Evolutionary conservation across 2,888 invertebrate genomes (phyloP).

Genomic region (Hydriomena furcata): DNA sequence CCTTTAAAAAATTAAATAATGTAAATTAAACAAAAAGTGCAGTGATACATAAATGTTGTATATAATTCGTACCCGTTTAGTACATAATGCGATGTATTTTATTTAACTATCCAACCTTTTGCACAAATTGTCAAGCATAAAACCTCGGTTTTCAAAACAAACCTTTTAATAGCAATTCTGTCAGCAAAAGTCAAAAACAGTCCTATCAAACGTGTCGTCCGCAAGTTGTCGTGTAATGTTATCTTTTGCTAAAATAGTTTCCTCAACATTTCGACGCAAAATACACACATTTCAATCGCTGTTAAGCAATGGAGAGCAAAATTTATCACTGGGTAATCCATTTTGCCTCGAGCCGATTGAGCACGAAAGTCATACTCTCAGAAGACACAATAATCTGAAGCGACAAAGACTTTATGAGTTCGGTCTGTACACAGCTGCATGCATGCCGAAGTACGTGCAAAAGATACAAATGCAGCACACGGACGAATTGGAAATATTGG

Average conservation of each 20-base stretch:
- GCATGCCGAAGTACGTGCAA: conserved; percentile 72
- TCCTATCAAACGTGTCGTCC: neutral
- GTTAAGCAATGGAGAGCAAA: conserved; percentile 15
- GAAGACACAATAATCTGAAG: conserved; percentile 57
- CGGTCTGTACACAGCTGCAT: conserved; percentile 70
- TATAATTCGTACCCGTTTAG: too few relatives aligned
- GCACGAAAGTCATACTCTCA: conserved; percentile 51
- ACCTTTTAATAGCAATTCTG: neutral
- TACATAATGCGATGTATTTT: neutral
- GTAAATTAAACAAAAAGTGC: too few relatives aligned
- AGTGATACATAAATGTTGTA: too few relatives aligned
- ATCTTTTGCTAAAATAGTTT: conserved; percentile 28
- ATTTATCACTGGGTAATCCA: conserved; percentile 37
- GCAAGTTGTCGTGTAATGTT: conserved; percentile 23
- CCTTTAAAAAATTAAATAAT: too few relatives aligned
- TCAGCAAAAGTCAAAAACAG: neutral
- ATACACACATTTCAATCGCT: conserved; percentile 24
- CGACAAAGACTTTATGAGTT: conserved; percentile 69
- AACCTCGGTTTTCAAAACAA: neutral
- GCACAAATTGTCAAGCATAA: too few relatives aligned
- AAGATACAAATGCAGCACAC: conserved; percentile 68
- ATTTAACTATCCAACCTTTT: neutral
- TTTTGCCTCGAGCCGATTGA: conserved; percentile 58
- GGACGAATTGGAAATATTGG: conserved; percentile 67
- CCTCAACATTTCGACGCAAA: conserved; percentile 32